Evolutionary conservation across 2,888 invertebrate species (phyloP), one percentile per base, ranked within the genome.

Genomic region (Acleris laterana): DNA sequence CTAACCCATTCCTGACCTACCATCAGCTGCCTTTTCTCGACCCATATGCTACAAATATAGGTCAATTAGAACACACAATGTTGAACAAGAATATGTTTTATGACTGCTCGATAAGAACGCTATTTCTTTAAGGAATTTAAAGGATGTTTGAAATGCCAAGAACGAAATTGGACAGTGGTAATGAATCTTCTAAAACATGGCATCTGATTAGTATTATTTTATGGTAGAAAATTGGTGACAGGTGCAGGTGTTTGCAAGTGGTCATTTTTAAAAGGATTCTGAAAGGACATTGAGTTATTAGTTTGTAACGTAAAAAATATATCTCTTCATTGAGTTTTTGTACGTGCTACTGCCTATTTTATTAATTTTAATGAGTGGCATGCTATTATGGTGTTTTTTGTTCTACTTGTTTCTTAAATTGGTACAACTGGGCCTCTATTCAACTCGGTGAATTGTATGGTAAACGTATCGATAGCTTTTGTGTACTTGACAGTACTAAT

Each of bases 11-110:
- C 83, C 83, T 85, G 82, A 83, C 85, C 86, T 87, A 87, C 83
- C 77, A 81, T 87, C 92, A 92, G 88, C 90, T 91, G 91, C 85
- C 78, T 77, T 70, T 71, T 67, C 68, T 78, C 80, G 77, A 84
- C 83, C 88, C 85, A 87, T 88, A 88, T 89, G 85, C 77, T 88
- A 83, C 87, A 79, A 81, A 90, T 89, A 83, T 89, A 82, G 88
- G 87, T 88, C 87, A 89, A 80, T 88, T 88, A 85, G 75, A 80
- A 73, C 61, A 32, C 7, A 58, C 51, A 20, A 16, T 63, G 69
- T 51, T 70, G 69, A 3, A 50, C 69, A 63, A 82, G 68, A 76
- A 74, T 46, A 51, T 22, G 62, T 69, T 73, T 71, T 82, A 68
- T 55, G 11, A 2, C 22, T 19, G 52, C 32, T 1, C 9, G 17